Percentiles rank a stretch among this genome's conserved stretches.
These are phyloP conservation scores for Orbicella faveolata DNA, from an alignment of 64 coral and sea anemone species.

Conservation along the genomic window DNA sequence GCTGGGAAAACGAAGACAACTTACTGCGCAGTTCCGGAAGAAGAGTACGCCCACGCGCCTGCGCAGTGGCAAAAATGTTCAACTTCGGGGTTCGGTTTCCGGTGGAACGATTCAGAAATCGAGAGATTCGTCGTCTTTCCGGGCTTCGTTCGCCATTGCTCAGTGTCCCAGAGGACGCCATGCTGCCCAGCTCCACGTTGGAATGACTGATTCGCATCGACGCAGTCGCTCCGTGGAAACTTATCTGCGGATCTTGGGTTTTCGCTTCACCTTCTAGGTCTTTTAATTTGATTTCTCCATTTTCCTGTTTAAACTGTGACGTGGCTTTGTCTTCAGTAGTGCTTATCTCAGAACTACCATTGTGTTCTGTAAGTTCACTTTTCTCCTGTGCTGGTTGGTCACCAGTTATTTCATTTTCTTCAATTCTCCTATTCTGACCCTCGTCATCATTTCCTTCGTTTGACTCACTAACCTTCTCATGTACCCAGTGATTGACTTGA, in stretches of 20 bases:
- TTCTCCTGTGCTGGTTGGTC: not conserved
- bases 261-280: not conserved
- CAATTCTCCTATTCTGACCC: not conserved
- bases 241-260: not conserved
- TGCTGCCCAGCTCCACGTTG: slow-evolving; percentile 4
- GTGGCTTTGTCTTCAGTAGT: not conserved
- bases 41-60: slow-evolving; percentile 43
- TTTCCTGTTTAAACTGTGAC: not conserved
- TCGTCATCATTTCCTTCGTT: not conserved
- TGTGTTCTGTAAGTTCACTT: not conserved
- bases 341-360: not conserved
- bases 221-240: not conserved
- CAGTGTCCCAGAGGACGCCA: not conserved
- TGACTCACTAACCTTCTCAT: not conserved
- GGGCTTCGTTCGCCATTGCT: slow-evolving; percentile 4
- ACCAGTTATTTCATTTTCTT: not conserved
- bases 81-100: slow-evolving; percentile 30
- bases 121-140: slow-evolving; percentile 34
- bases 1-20: slow-evolving; percentile 53
- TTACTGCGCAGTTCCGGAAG: slow-evolving; percentile 65
- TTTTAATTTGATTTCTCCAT: not conserved
- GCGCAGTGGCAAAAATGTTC: slow-evolving; percentile 65
- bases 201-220: slow-evolving; percentile 11
- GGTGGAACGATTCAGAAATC: slow-evolving; percentile 6
- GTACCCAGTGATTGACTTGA: not conserved